Evolutionary conservation across 2,113 vertebrate genomes (phyloP).

Genomic region (Tauraco erythrolophus): DNA sequence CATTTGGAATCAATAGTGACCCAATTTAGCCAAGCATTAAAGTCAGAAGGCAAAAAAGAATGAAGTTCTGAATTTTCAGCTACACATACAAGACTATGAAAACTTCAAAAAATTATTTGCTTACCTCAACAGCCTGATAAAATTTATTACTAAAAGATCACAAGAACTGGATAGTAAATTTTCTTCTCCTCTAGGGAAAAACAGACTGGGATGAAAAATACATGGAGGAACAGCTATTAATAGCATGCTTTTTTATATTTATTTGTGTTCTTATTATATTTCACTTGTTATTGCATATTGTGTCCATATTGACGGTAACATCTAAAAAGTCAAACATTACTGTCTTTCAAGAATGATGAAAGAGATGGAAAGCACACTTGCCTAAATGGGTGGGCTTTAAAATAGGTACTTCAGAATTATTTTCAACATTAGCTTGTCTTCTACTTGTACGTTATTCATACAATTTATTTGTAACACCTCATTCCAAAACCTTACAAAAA

Average conservation of each 20-base stretch:
- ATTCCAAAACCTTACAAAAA: not conserved
- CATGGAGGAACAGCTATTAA: not conserved
- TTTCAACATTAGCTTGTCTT: not conserved
- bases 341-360: not conserved
- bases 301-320: not conserved
- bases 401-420: not conserved
- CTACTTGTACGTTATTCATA: not conserved
- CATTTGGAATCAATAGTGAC: not conserved
- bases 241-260: not conserved
- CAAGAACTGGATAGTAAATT: not conserved
- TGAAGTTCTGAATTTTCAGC: not conserved
- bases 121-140: not conserved
- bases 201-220: not conserved
- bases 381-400: not conserved
- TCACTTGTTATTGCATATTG: not conserved
- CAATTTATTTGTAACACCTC: not conserved
- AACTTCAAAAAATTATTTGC: not conserved
- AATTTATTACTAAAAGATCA: not conserved
- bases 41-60: not conserved
- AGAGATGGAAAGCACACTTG: not conserved
- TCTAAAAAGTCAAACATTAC: not conserved
- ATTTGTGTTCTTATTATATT: not conserved
- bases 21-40: not conserved
- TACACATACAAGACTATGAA: not conserved
- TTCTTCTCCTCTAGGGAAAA: not conserved